Percentiles rank a stretch among this genome's conserved stretches.
Conservation (phyloP, 1,140 invertebrate species). For the Parasteatoda tepidariorum region DNA sequence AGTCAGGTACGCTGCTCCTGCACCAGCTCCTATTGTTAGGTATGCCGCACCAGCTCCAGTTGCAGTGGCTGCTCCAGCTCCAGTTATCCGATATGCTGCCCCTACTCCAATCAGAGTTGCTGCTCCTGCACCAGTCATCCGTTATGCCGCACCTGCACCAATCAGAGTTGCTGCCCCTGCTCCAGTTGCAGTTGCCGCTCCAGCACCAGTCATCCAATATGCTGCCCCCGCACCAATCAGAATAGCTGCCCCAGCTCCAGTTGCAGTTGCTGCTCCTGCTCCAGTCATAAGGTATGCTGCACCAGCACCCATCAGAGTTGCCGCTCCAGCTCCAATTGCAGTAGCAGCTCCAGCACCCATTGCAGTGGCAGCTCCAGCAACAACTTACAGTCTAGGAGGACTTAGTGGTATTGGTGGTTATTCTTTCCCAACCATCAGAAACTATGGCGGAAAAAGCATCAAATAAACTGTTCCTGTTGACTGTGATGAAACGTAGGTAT, state of each 20-base stretch:
- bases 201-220: background rate
- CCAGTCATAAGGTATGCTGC: background rate
- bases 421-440: background rate
- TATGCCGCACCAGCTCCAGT: slow-evolving; percentile 3
- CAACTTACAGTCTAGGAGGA: background rate
- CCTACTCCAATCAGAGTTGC: background rate
- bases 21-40: background rate
- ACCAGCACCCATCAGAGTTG: background rate
- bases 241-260: background rate
- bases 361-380: background rate
- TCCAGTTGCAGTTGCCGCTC: background rate
- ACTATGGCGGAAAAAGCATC: slow-evolving; percentile 20
- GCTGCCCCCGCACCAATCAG: background rate
- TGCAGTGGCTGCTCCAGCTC: background rate
- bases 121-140: background rate
- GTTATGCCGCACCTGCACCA: background rate
- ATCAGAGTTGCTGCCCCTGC: background rate
- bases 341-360: background rate
- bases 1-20: background rate
- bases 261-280: background rate
- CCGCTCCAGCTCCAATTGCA: background rate
- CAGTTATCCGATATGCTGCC: background rate
- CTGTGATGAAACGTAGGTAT: slow-evolving; percentile 5
- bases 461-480: background rate
- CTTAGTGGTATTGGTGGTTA: background rate